A percentile compares a stretch with the other conserved stretches of the same genome.
These are phyloP conservation scores for Mormyrus lacerda DNA, from an alignment of 2,113 vertebrate genomes.

Conservation along the genomic window DNA sequence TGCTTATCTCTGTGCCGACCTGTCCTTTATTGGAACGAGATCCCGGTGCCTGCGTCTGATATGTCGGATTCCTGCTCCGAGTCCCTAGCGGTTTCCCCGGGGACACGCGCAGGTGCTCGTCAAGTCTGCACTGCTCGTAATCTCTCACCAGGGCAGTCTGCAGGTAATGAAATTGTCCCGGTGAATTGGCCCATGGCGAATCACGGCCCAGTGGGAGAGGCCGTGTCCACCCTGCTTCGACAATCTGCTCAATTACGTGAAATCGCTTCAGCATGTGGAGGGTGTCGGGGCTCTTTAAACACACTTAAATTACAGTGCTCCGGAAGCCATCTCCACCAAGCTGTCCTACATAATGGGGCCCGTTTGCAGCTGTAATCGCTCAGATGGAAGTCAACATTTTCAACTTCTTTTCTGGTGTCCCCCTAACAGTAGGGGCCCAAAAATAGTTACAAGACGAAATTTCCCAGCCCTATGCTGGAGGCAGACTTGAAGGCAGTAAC, in stretches of 20 bases:
- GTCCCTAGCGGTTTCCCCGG: neutral
- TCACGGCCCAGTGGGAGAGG: slow-evolving; percentile 53
- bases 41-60: slow-evolving; percentile 44
- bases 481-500: neutral
- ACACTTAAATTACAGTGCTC: neutral
- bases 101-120: neutral
- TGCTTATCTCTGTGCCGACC: slow-evolving; percentile 50
- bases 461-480: neutral
- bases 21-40: slow-evolving; percentile 49
- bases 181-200: slow-evolving; percentile 56
- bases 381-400: neutral
- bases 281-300: neutral
- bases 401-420: neutral
- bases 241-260: slow-evolving; percentile 15
- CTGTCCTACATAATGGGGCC: neutral
- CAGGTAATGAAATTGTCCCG: slow-evolving; percentile 69
- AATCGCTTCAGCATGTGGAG: slow-evolving; percentile 10
- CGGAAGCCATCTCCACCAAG: neutral
- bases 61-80: slow-evolving; percentile 31
- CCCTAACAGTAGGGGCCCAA: neutral
- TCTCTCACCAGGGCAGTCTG: slow-evolving; percentile 64
- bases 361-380: neutral
- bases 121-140: slow-evolving; percentile 36
- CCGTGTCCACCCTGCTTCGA: slow-evolving; percentile 7
- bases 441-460: neutral